Conservation (phyloP, 2,797 vertebrate genomes). For the Setipinna tenuifilis region DNA sequence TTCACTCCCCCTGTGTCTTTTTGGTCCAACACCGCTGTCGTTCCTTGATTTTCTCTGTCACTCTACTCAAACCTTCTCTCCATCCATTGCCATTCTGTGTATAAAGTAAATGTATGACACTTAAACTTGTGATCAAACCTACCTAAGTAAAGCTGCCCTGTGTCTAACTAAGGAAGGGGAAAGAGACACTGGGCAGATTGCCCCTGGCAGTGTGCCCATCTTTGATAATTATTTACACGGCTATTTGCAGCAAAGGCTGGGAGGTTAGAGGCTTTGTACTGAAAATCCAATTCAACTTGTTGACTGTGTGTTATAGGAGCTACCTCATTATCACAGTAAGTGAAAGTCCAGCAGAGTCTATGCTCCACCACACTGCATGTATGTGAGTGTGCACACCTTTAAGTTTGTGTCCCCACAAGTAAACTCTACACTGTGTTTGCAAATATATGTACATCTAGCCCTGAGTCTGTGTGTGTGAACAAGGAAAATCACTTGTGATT, state of each 20-base stretch:
- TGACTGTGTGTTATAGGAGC: neutral
- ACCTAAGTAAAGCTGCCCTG: neutral
- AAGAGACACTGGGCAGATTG: neutral
- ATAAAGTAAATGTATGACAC: no score
- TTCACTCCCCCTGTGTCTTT: neutral
- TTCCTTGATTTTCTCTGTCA: neutral
- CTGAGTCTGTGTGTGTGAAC: no score
- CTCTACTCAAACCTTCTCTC: neutral
- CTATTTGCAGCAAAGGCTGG: neutral
- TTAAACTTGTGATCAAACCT: no score
- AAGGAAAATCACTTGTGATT: no score
- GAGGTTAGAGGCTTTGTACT: slow-evolving; percentile 12
- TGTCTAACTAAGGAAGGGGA: neutral
- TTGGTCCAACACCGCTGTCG: no score
- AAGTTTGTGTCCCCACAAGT: no score
- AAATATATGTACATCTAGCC: no score
- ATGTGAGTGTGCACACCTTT: no score
- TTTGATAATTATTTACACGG: slow-evolving; percentile 10
- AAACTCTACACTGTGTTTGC: no score
- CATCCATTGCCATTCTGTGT: neutral
- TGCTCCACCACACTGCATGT: no score
- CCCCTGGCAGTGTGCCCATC: neutral
- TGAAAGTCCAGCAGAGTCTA: neutral
- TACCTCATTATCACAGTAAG: neutral
- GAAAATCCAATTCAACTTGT: neutral